Percentiles rank a stretch among this genome's conserved stretches.
Conservation (phyloP, 2,888 invertebrate genomes). For the Drosophila nr. perissopoda region DNA sequence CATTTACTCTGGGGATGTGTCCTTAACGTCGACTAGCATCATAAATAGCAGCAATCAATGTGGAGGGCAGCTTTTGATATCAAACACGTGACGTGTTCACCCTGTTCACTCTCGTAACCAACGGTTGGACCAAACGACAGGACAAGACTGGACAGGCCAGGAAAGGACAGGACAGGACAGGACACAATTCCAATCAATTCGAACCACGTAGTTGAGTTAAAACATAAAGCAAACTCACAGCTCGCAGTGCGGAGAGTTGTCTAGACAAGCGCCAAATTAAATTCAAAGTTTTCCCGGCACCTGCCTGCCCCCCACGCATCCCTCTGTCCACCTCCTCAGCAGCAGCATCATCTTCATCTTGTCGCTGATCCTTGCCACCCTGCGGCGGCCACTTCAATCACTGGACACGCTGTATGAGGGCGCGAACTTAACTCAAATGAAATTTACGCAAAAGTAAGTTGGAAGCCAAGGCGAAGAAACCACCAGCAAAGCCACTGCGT, state of each 20-base stretch:
- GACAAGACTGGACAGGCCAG: background rate
- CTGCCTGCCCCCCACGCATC: background rate
- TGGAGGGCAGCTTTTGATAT: constrained; percentile 16
- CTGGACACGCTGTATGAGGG: constrained; percentile 30
- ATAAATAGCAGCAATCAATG: constrained; percentile 49
- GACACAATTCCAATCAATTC: constrained; percentile 63
- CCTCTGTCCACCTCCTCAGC: background rate
- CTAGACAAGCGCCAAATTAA: constrained; percentile 72
- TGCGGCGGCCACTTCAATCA: constrained; percentile 54
- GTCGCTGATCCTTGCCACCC: constrained; percentile 33
- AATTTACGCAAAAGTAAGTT: constrained; percentile 60
- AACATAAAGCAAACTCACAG: constrained; percentile 51
- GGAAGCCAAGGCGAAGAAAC: constrained; percentile 11
- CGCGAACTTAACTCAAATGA: constrained; percentile 57
- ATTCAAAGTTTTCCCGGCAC: constrained; percentile 62
- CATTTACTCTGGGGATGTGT: constrained; percentile 11
- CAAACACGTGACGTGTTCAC: constrained; percentile 17
- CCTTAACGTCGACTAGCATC: constrained; percentile 15
- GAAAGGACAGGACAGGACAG: background rate
- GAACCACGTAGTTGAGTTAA: constrained; percentile 59
- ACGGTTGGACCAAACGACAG: no score
- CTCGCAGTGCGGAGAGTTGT: constrained; percentile 40
- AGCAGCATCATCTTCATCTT: background rate
- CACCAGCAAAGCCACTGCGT: background rate
- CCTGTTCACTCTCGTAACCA: background rate